A percentile compares a stretch with the other conserved stretches of the same genome.
Evolutionary conservation across 2,113 vertebrate genomes (phyloP).

Genomic region (Ophiodon elongatus): DNA sequence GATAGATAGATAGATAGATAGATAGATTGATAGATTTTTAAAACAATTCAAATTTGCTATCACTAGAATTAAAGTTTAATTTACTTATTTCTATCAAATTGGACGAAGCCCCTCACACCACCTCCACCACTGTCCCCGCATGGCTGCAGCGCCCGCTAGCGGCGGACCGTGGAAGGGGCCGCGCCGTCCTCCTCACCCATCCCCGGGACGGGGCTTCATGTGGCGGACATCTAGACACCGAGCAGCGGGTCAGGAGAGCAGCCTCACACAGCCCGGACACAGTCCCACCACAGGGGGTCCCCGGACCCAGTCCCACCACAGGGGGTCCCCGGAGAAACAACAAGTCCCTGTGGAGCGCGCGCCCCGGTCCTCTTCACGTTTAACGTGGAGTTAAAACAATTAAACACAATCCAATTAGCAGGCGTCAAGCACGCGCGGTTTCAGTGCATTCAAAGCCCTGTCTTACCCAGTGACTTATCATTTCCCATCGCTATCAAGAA

Average conservation of each 20-base stretch:
- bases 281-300: too few relatives aligned
- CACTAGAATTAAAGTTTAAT: not conserved
- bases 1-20: not conserved
- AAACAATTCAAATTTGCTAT: not conserved
- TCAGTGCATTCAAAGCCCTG: not conserved
- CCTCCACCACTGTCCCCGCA: not conserved
- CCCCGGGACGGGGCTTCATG: constrained; percentile 4
- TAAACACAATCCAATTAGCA: too few relatives aligned
- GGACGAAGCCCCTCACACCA: not conserved
- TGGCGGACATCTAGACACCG: not conserved
- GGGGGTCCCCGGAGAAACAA: not conserved
- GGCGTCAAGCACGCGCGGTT: not conserved
- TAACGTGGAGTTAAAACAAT: not conserved
- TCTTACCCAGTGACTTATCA: not conserved
- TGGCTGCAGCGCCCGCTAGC: constrained; percentile 29
- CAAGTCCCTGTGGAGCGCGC: too few relatives aligned
- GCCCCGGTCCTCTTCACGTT: not conserved
- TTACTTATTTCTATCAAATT: not conserved
- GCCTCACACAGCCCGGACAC: too few relatives aligned
- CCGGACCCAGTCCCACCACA: too few relatives aligned
- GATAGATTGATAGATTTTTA: not conserved
- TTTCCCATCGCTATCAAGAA: not conserved
- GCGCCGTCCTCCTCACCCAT: constrained; percentile 1
- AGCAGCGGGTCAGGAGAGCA: not conserved
- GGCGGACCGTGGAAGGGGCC: not conserved